Base-by-base conservation (phyloP, 2,888 invertebrate species). In the Alitta virens region DNA sequence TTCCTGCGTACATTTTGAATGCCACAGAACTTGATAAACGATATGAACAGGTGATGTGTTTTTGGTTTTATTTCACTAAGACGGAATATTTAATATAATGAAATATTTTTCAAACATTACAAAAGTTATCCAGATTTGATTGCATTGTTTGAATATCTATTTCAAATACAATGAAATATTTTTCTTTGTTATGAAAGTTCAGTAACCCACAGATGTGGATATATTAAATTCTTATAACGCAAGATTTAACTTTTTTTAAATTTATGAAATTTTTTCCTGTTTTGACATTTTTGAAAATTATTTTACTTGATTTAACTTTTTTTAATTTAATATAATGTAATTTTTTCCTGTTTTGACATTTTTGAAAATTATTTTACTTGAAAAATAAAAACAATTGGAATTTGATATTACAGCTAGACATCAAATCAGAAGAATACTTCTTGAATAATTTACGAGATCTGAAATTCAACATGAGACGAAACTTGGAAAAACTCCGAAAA, bases 1-100 rank as follows among this genome's bases (percentile, higher is more conserved):
- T 92, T 83, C 94, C 94, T 0, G 90, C 92, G 74, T 87, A 91
- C 71, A 86, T 94, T 52, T 90, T 90, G 14, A 86, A 91, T 75
- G 86, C 92, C 71, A 84, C 86, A 2, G 92, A 92, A 78, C 84
- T 96, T 5, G 90, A 89, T 53, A 86, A 90, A 62, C 90, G 92
- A 78, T 94, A 93, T 78, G 66, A 71, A 63, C 65, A 70, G 64
- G 78, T 79, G 68, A 42, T n/a, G n/a, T n/a, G n/a, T n/a, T n/a
- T n/a, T n/a, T n/a, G n/a, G n/a, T n/a, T n/a, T n/a, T n/a, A n/a
- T n/a, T n/a, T n/a, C n/a, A n/a, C n/a, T n/a, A n/a, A n/a, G n/a
- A n/a, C n/a, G n/a, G n/a, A n/a, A n/a, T n/a, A n/a, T n/a, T n/a
- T n/a, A n/a, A n/a, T n/a, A n/a, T n/a, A n/a, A n/a, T n/a, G n/a